Conservation (phyloP, 2,113 vertebrate genomes). For the Onychorhynchus coronatus region DNA sequence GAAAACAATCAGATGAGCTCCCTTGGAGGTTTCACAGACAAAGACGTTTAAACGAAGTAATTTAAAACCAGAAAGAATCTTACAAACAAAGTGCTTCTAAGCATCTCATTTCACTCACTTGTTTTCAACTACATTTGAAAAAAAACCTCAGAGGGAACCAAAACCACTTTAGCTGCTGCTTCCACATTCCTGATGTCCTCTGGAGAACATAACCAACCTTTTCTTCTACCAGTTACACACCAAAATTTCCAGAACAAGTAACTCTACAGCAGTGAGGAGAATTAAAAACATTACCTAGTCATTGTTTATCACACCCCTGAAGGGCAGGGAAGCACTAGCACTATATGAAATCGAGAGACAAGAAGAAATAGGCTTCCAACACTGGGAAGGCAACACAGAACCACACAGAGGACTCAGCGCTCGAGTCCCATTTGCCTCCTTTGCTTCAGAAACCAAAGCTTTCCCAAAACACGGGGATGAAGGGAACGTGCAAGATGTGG, state of each 20-base stretch:
- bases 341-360: background rate
- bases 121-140: slow-evolving; percentile 1
- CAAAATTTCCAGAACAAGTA: background rate
- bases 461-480: background rate
- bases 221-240: background rate
- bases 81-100: slow-evolving; percentile 19
- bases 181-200: background rate
- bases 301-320: background rate
- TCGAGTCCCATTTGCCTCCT: accelerated
- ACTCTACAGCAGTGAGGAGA: background rate
- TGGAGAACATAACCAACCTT: background rate
- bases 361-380: background rate
- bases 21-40: slow-evolving; percentile 6
- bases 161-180: slow-evolving; percentile 24
- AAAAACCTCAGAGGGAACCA: slow-evolving; percentile 20
- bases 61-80: slow-evolving; percentile 39
- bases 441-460: background rate
- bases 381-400: background rate
- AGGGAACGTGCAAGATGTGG: accelerated
- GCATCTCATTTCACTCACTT: background rate
- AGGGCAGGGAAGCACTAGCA: background rate
- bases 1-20: background rate
- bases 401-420: accelerated
- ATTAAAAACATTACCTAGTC: background rate
- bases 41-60: slow-evolving; percentile 37